Evolutionary conservation across 2,888 invertebrate genomes (phyloP).

Genomic region (Noctua fimbriata): DNA sequence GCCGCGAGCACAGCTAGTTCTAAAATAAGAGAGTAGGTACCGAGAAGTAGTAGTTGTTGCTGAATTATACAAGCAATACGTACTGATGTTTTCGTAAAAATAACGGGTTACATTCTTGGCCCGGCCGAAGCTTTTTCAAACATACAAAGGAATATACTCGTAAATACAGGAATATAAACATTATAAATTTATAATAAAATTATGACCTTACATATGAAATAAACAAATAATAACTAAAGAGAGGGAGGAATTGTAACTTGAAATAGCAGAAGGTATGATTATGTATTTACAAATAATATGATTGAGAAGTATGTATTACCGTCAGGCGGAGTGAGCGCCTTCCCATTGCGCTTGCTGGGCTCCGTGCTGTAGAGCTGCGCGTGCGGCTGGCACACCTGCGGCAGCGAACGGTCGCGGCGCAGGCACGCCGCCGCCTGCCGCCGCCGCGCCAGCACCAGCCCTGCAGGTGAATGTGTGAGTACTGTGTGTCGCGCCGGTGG

Average conservation of each 20-base stretch:
- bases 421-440: constrained; percentile 51
- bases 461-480: neutral
- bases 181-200: too few species aligned
- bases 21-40: too few species aligned
- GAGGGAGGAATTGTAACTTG: neutral
- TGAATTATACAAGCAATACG: too few species aligned
- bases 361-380: constrained; percentile 78
- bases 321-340: constrained; percentile 75
- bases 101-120: too few species aligned
- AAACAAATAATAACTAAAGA: neutral
- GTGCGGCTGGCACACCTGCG: constrained; percentile 62
- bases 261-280: neutral
- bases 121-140: too few species aligned
- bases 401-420: constrained; percentile 61
- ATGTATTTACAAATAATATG: neutral
- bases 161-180: too few species aligned
- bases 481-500: too few species aligned
- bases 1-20: too few species aligned
- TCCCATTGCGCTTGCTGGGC: constrained; percentile 76
- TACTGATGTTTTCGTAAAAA: too few species aligned
- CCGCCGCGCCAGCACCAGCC: constrained; percentile 45
- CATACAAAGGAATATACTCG: too few species aligned
- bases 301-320: constrained; percentile 63
- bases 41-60: too few species aligned
- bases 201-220: too few species aligned